Conservation (phyloP, 2,888 invertebrate genomes). For the Hoplodrina blanda region DNA sequence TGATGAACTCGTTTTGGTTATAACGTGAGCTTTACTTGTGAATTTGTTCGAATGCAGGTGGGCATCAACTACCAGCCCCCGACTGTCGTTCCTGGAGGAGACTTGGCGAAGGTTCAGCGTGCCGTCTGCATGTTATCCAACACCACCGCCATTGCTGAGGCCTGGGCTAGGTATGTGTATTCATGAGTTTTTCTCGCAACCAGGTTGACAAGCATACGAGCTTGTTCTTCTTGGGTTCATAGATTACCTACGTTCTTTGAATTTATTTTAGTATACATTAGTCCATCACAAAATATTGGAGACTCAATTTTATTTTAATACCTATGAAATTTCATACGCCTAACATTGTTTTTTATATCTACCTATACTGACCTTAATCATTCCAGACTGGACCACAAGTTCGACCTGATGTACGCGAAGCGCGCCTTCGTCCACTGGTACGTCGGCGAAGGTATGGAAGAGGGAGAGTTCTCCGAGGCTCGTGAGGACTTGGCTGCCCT, state of each 20-base stretch:
- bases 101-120: conserved; percentile 97
- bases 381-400: conserved; percentile 96
- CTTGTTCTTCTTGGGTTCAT: background rate
- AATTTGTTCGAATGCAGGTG: conserved; percentile 78
- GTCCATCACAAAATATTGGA: background rate
- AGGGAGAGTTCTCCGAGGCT: conserved; percentile 96
- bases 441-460: conserved; percentile 96
- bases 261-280: too few relatives aligned
- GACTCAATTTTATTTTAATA: background rate
- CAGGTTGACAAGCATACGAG: background rate
- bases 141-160: conserved; percentile 98
- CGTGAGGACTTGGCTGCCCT: conserved; percentile 96
- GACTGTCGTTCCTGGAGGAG: conserved; percentile 97
- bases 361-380: background rate
- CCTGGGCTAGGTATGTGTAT: conserved; percentile 94
- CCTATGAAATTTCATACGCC: background rate
- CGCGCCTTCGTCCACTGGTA: conserved; percentile 99
- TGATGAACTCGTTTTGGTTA: background rate
- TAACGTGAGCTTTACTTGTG: background rate
- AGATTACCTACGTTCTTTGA: background rate
- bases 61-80: conserved; percentile 97
- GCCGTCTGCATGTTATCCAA: conserved; percentile 99
- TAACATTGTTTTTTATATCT: background rate
- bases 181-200: background rate
- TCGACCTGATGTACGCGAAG: conserved; percentile 99